Conservation (phyloP, 2,888 invertebrate species). For the Pseudoips prasinana region DNA sequence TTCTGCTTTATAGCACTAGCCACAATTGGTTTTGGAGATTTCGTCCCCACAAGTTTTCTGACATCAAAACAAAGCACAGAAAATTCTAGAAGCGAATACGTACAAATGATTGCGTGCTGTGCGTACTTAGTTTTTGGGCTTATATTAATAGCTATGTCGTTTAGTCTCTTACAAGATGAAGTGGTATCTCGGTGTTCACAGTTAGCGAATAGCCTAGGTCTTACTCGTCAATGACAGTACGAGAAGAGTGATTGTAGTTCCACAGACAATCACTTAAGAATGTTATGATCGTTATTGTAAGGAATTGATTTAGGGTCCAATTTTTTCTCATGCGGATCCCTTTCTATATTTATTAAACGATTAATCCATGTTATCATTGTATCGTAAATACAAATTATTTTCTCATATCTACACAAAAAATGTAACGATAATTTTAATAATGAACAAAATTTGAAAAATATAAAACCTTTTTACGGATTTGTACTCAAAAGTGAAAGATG, state of each 20-base stretch:
- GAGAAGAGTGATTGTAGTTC: conserved; percentile 77
- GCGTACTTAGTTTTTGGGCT: conserved; percentile 90
- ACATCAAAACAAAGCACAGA: conserved; percentile 69
- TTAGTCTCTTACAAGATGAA: conserved; percentile 91
- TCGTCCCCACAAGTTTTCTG: conserved; percentile 83
- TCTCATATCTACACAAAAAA: conserved; percentile 56
- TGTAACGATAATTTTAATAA: conserved; percentile 37
- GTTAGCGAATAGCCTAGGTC: conserved; percentile 86
- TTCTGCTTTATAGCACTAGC: conserved; percentile 93
- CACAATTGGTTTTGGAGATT: conserved; percentile 91
- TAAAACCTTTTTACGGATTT: conserved; percentile 72
- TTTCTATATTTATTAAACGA: conserved; percentile 38
- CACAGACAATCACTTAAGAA: conserved; percentile 67
- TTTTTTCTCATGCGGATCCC: conserved; percentile 40
- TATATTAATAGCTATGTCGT: conserved; percentile 92
- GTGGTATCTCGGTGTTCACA: conserved; percentile 87
- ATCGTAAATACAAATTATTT: conserved; percentile 55
- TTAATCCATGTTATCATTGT: conserved; percentile 47
- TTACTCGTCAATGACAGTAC: conserved; percentile 83
- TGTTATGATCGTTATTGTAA: conserved; percentile 78
- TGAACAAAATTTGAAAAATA: conserved; percentile 39
- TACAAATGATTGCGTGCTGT: conserved; percentile 90
- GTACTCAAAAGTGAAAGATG: conserved; percentile 62
- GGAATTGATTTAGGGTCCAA: conserved; percentile 41
- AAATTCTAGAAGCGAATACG: conserved; percentile 78